Percentiles rank a stretch among this genome's conserved stretches.
Evolutionary conservation across 2,113 vertebrate genomes (phyloP).

Genomic region (Gopherus evgoodei): DNA sequence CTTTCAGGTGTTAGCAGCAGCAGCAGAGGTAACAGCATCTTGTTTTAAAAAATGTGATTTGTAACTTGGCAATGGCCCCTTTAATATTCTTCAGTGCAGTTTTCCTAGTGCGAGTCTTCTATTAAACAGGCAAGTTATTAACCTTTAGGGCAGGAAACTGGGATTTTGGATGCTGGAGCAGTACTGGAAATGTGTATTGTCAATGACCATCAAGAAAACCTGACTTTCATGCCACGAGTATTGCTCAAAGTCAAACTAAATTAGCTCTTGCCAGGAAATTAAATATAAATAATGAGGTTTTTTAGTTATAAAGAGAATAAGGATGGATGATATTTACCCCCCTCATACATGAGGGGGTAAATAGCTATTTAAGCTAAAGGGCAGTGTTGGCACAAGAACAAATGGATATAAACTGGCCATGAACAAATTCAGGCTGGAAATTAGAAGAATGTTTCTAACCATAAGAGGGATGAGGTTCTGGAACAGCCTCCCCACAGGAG

Average conservation of each 20-base stretch:
- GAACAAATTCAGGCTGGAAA: not conserved
- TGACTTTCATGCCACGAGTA: not conserved
- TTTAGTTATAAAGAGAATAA: not conserved
- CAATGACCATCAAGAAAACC: not conserved
- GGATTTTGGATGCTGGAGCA: not conserved
- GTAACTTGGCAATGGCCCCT: not conserved
- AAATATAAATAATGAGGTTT: not conserved
- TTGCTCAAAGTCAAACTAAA: not conserved
- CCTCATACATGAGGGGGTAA: not conserved
- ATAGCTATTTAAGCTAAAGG: not conserved
- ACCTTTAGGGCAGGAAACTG: not conserved
- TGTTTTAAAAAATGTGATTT: not conserved
- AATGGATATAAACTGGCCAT: not conserved
- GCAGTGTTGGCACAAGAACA: not conserved
- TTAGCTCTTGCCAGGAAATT: not conserved
- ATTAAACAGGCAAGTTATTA: not conserved
- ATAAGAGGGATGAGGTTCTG: not conserved
- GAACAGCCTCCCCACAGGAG: not conserved
- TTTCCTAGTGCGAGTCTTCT: not conserved
- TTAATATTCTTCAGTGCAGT: not conserved
- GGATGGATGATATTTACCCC: not conserved
- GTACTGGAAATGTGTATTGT: not conserved
- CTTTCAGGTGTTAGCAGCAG: not conserved
- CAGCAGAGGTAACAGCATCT: not conserved
- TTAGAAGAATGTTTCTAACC: not conserved